Evolutionary conservation across 2,888 invertebrate species (phyloP).

Genomic region (Cryptophagus acutangulus): DNA sequence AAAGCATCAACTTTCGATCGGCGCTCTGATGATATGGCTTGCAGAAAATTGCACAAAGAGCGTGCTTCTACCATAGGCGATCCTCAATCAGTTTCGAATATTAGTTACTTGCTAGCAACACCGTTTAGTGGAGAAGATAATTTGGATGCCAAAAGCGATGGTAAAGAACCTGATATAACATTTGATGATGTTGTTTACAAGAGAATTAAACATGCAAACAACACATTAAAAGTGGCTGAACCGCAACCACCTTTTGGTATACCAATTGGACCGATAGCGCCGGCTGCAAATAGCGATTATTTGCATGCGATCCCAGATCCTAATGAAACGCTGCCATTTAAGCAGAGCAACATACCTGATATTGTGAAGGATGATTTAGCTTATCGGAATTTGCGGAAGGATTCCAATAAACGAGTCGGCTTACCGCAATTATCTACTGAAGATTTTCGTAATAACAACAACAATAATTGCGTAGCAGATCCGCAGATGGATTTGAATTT

Average conservation of each 20-base stretch:
- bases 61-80: constrained; percentile 49
- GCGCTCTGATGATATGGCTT: constrained; percentile 76
- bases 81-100: constrained; percentile 50
- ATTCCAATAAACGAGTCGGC: constrained; percentile 55
- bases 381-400: constrained; percentile 78
- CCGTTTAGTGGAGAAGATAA: constrained; percentile 59
- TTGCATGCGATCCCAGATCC: constrained; percentile 69
- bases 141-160: constrained; percentile 37
- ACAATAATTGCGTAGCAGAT: too few species aligned
- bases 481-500: constrained; percentile 44
- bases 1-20: constrained; percentile 58
- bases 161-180: constrained; percentile 73
- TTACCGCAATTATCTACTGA: constrained; percentile 49
- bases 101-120: constrained; percentile 66
- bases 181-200: constrained; percentile 81
- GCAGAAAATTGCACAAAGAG: constrained; percentile 64
- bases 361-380: constrained; percentile 84
- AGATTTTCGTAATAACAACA: constrained; percentile 49
- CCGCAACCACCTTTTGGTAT: constrained; percentile 90
- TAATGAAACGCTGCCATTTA: constrained; percentile 55
- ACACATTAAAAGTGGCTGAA: constrained; percentile 64
- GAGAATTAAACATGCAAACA: constrained; percentile 73
- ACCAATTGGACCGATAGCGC: constrained; percentile 76
- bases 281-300: constrained; percentile 78
- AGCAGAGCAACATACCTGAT: constrained; percentile 70